Conservation (phyloP, 2,888 invertebrate genomes). For the Mycogona germanica region DNA sequence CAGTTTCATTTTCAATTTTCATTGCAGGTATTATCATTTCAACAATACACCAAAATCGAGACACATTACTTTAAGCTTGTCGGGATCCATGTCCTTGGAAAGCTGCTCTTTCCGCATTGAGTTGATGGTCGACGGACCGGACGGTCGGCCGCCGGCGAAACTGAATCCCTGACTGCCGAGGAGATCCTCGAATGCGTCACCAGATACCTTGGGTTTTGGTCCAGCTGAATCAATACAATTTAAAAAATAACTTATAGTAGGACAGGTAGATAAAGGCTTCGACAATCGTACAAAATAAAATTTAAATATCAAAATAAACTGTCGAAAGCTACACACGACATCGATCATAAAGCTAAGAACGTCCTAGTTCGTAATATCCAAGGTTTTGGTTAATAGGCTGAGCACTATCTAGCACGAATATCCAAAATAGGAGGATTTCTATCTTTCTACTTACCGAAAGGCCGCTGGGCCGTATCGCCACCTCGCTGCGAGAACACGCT, state of each 20-base stretch:
- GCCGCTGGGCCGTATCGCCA: constrained; percentile 10
- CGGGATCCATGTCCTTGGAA: constrained; percentile 80
- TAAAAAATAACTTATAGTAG: neutral
- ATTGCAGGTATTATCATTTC: no score
- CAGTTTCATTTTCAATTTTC: neutral
- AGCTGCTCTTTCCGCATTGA: constrained; percentile 83
- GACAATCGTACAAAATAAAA: neutral
- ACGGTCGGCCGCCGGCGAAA: constrained; percentile 54
- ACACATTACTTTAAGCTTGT: constrained; percentile 58
- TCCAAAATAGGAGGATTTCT: no score
- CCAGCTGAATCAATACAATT: constrained; percentile 20
- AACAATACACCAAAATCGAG: no score
- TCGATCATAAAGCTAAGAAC: no score
- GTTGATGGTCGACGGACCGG: constrained; percentile 73
- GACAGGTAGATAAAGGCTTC: constrained; percentile 20
- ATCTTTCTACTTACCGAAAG: constrained; percentile 12
- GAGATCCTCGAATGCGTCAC: constrained; percentile 79
- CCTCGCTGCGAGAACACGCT: constrained; percentile 23
- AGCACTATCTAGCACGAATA: no score
- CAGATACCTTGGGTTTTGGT: constrained; percentile 35
- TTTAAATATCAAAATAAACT: constrained; percentile 1
- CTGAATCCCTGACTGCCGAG: constrained; percentile 81
- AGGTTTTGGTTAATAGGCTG: no score
- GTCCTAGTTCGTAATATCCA: no score
- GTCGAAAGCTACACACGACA: neutral